Evolutionary conservation across 2,797 vertebrate species (phyloP).

Genomic region (Epinephelus awoara): DNA sequence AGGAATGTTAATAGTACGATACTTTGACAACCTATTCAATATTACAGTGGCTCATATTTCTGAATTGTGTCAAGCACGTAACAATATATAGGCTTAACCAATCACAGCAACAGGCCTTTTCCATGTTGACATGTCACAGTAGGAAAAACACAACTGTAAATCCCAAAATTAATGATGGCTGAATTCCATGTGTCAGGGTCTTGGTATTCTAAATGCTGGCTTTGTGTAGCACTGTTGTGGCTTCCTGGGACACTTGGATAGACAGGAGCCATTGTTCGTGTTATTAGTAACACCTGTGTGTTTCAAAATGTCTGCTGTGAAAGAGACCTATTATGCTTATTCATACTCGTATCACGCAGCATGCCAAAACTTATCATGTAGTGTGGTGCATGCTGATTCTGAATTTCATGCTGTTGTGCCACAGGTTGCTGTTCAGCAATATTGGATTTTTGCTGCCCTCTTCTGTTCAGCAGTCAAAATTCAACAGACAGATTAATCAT

Average conservation of each 20-base stretch:
- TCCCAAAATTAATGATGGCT: not conserved
- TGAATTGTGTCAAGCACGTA: too few relatives aligned
- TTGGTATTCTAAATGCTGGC: not conserved
- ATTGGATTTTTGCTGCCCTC: constrained; percentile 77
- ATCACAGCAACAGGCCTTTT: too few relatives aligned
- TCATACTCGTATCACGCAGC: not conserved
- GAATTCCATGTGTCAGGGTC: not conserved
- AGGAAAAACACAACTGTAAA: not conserved
- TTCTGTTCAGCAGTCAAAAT: constrained; percentile 70
- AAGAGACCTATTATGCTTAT: not conserved
- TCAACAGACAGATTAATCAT: constrained; percentile 9
- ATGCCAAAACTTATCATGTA: not conserved
- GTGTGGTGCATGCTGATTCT: not conserved
- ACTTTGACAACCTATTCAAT: too few relatives aligned
- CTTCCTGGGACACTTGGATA: not conserved
- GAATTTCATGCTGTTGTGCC: not conserved
- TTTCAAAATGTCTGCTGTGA: not conserved
- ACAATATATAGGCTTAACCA: too few relatives aligned
- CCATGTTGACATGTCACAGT: not conserved
- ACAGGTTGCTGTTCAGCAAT: constrained; percentile 14
- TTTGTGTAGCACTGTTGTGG: not conserved
- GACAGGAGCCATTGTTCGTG: not conserved
- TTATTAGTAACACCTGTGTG: not conserved
- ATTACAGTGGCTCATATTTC: too few relatives aligned
- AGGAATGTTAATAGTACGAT: too few relatives aligned